phyloP scores from a whole-genome alignment of 2,113 vertebrate genomes.

The Rhabdomys dilectus region DNA sequence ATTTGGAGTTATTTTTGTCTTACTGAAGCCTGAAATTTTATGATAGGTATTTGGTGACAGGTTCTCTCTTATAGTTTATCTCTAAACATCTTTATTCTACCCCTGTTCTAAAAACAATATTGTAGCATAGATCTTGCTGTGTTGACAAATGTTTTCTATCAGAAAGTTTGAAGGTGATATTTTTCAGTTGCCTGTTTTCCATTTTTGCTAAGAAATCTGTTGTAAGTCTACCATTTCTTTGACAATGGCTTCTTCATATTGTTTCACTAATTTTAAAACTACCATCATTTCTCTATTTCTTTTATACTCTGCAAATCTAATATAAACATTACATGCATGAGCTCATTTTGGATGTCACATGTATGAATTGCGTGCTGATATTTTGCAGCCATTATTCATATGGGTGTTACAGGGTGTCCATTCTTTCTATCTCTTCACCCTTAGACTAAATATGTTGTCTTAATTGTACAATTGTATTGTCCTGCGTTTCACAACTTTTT shows the following conservation, averaged over 20 bases:
- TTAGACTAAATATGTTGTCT: not conserved
- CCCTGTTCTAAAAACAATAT: not conserved
- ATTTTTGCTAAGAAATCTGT: not conserved
- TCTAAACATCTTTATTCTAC: slow-evolving; percentile 9
- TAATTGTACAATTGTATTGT: not conserved
- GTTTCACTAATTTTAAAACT: not conserved
- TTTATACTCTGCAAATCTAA: not conserved
- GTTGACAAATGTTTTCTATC: slow-evolving; percentile 22
- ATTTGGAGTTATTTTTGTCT: slow-evolving; percentile 2
- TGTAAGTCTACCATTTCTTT: not conserved
- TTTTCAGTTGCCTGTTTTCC: slow-evolving; percentile 14
- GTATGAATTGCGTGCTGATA: not conserved
- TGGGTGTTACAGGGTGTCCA: not conserved
- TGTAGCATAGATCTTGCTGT: not conserved
- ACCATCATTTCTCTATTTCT: not conserved
- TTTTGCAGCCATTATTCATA: not conserved
- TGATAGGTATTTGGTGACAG: not conserved
- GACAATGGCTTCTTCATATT: not conserved
- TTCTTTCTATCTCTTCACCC: not conserved
- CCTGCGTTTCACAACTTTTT: not conserved
- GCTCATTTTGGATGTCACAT: not conserved
- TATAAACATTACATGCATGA: not conserved
- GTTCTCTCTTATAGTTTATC: not conserved
- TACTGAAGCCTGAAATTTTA: not conserved
- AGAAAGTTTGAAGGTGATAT: slow-evolving; percentile 27